Evolutionary conservation across 2,888 invertebrate genomes (phyloP).

Genomic region (Phalera bucephala): DNA sequence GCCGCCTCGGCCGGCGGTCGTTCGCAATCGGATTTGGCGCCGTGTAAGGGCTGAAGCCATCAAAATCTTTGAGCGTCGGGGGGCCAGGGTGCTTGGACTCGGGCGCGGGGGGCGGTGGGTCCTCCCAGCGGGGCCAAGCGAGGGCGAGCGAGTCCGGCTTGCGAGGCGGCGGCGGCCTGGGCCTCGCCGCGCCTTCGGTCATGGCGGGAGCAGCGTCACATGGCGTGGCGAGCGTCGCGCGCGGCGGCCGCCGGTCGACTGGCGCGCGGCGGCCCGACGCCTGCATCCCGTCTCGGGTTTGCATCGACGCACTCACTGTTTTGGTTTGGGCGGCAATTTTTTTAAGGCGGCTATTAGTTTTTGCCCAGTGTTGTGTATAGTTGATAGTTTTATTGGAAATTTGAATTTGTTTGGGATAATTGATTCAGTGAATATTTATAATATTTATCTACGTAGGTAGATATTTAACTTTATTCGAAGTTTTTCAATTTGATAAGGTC

Average conservation of each 20-base stretch:
- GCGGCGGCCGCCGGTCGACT: constrained; percentile 61
- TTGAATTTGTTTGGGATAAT: too few species aligned
- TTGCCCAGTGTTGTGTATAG: constrained; percentile 1
- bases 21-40: constrained; percentile 71
- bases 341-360: constrained; percentile 27
- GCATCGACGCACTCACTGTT: constrained; percentile 50
- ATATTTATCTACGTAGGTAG: too few species aligned
- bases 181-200: constrained; percentile 77
- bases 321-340: constrained; percentile 36
- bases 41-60: constrained; percentile 81
- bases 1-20: constrained; percentile 65
- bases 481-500: too few species aligned
- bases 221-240: constrained; percentile 52
- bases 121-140: constrained; percentile 70
- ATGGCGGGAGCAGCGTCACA: constrained; percentile 62
- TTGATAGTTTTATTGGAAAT: too few species aligned
- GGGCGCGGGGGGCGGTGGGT: constrained; percentile 78
- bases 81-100: constrained; percentile 43
- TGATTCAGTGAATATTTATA: too few species aligned
- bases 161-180: constrained; percentile 78
- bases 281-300: constrained; percentile 33
- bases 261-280: constrained; percentile 40
- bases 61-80: constrained; percentile 57
- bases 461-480: too few species aligned
- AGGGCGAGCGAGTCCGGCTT: constrained; percentile 72